Conservation (phyloP, 1,140 invertebrate species). For the Oedothorax gibbosus region DNA sequence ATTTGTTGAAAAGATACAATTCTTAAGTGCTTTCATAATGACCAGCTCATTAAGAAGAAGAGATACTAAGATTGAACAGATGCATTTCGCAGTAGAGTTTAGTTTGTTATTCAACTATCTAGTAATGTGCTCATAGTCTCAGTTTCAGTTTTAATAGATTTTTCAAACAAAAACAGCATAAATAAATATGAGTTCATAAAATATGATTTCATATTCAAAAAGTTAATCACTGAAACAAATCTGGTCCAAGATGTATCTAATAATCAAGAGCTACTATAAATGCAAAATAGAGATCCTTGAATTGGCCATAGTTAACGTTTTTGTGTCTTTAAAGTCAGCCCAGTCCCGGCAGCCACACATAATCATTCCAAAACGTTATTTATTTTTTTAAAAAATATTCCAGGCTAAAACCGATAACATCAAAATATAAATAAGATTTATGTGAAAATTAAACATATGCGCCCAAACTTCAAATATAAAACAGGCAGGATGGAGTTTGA, state of each 20-base stretch:
- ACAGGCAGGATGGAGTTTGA: constrained; percentile 22
- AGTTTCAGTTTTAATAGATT: no score
- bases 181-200: no score
- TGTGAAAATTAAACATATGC: constrained; percentile 9
- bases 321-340: constrained; percentile 84
- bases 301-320: constrained; percentile 83
- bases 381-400: constrained; percentile 44
- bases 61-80: no score
- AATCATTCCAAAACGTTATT: constrained; percentile 81
- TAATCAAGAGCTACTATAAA: constrained; percentile 83
- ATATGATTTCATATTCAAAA: no score
- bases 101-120: no score
- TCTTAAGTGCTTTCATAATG: no score
- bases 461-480: constrained; percentile 54
- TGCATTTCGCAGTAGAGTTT: no score
- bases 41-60: no score
- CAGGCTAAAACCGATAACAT: constrained; percentile 27
- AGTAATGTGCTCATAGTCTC: no score
- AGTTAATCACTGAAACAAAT: no score
- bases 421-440: constrained; percentile 33
- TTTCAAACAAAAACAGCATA: no score
- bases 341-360: constrained; percentile 90
- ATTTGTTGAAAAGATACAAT: no score
- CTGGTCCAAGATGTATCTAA: constrained; percentile 74
- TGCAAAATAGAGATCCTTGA: constrained; percentile 84